Evolutionary conservation across 92 coral and sea anemone genomes (phyloP).

Genomic region (Phymanthus crucifer): DNA sequence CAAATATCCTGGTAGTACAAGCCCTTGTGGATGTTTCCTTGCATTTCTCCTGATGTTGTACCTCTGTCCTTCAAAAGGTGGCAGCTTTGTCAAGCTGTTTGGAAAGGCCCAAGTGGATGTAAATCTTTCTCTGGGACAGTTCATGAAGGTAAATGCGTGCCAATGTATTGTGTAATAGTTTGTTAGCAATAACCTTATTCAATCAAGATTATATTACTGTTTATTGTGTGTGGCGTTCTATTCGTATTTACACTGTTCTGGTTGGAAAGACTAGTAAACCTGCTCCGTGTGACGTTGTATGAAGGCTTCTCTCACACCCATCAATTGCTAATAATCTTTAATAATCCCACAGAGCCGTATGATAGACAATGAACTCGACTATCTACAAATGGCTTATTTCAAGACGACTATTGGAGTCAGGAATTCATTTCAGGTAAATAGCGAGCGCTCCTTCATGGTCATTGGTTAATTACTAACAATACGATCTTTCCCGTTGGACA

Average conservation of each 20-base stretch:
- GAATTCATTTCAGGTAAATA: slow-evolving; percentile 82
- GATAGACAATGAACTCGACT: slow-evolving; percentile 84
- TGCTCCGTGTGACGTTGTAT: too few relatives aligned
- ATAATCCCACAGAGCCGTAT: slow-evolving; percentile 69
- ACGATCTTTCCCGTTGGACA: background rate
- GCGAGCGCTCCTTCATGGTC: background rate
- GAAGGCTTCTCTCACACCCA: too few relatives aligned
- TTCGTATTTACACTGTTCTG: too few relatives aligned
- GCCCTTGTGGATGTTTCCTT: background rate
- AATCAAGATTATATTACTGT: background rate
- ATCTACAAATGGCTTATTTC: slow-evolving; percentile 94
- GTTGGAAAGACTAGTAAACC: too few relatives aligned
- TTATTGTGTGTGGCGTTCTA: too few relatives aligned
- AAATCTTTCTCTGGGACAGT: slow-evolving; percentile 90
- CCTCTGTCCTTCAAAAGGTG: slow-evolving; percentile 33
- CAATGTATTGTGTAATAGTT: too few relatives aligned
- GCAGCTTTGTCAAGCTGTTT: slow-evolving; percentile 81
- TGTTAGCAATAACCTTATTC: too few relatives aligned
- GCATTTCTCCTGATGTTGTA: background rate
- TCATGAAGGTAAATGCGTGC: slow-evolving; percentile 62
- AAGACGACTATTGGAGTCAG: slow-evolving; percentile 88
- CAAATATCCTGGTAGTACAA: too few relatives aligned
- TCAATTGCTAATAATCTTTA: background rate
- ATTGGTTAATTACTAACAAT: background rate
- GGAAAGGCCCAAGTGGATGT: slow-evolving; percentile 96